phyloP scores from a whole-genome alignment of 2,113 vertebrate genomes.

The Corythornis vintsioides region DNA sequence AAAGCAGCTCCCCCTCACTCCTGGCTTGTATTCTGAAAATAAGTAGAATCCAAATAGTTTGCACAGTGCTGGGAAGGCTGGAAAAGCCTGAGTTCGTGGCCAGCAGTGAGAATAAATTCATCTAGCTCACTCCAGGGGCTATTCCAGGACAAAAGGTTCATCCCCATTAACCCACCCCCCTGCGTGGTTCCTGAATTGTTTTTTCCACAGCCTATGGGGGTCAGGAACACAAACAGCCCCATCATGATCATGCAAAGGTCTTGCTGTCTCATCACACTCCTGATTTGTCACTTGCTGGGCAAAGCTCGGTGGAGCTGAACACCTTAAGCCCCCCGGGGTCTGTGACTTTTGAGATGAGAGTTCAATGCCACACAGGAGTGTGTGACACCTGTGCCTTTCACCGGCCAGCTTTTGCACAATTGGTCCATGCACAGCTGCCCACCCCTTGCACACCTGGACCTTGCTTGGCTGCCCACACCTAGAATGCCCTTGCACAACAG shows the following conservation, averaged over 20 bases:
- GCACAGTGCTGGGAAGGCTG: background rate
- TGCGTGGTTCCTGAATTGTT: fast-evolving
- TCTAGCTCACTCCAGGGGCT: fast-evolving
- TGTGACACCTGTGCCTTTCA: fast-evolving
- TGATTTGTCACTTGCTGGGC: background rate
- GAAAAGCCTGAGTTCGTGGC: fast-evolving
- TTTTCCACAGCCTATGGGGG: fast-evolving
- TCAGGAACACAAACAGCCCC: background rate
- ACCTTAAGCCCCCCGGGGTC: background rate
- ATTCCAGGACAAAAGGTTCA: background rate
- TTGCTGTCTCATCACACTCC: fast-evolving
- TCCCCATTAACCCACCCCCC: background rate
- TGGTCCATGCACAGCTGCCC: background rate
- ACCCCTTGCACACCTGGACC: background rate
- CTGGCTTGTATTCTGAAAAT: background rate
- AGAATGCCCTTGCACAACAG: too few species aligned
- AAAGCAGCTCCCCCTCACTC: background rate
- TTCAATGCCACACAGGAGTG: fast-evolving
- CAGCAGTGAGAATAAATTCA: background rate
- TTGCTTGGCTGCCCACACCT: background rate
- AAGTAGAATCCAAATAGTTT: background rate
- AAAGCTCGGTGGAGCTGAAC: background rate
- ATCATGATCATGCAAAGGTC: fast-evolving
- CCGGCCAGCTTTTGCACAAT: background rate
- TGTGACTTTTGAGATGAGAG: background rate